Evolutionary conservation across 2,797 vertebrate species (phyloP).

Genomic region (Dendrocincla fuliginosa): DNA sequence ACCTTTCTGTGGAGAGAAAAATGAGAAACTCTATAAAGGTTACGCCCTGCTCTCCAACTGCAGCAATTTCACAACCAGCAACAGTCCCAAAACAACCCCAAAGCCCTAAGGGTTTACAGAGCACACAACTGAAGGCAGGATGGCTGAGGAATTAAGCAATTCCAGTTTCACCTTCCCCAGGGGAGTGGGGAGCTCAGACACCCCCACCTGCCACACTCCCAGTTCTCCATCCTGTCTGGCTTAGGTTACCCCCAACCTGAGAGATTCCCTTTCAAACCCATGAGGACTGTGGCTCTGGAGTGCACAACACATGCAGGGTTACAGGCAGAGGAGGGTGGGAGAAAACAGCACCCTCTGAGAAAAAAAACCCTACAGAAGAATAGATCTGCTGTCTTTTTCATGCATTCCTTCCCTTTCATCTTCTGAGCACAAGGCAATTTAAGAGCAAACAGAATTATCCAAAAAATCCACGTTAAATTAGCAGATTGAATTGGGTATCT

Average conservation of each 20-base stretch:
- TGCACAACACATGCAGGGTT: neutral
- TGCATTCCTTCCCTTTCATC: neutral
- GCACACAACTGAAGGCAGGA: too few relatives aligned
- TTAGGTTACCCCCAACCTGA: neutral
- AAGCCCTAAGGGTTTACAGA: neutral
- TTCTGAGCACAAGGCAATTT: neutral
- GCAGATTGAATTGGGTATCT: neutral
- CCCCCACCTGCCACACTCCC: too few relatives aligned
- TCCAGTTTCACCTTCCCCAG: neutral
- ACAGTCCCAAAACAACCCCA: neutral
- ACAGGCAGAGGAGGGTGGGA: neutral
- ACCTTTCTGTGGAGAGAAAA: neutral
- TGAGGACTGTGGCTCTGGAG: neutral
- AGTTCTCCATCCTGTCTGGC: neutral
- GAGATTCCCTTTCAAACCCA: neutral
- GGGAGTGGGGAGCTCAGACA: neutral
- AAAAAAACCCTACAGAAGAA: neutral
- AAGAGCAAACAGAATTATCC: neutral
- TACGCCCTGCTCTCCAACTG: neutral
- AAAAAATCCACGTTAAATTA: neutral
- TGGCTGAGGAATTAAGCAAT: rapidly evolving
- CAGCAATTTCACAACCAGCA: neutral
- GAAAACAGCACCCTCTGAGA: neutral
- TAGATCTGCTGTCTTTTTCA: neutral
- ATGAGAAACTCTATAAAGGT: neutral